phyloP scores from a whole-genome alignment of 1,140 invertebrate genomes.

The Micrasema longulum region DNA sequence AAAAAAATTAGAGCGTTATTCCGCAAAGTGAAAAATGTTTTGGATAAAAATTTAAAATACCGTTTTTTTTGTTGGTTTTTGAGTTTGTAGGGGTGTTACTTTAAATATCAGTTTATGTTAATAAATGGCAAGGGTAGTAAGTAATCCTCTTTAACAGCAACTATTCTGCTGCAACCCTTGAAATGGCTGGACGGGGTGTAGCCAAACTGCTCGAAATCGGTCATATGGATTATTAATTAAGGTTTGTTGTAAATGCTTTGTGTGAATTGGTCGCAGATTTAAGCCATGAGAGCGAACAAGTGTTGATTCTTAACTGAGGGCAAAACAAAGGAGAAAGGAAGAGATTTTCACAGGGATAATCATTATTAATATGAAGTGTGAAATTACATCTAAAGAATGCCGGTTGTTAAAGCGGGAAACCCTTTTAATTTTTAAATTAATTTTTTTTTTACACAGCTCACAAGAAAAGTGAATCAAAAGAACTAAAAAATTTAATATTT shows the following conservation, averaged over 20 bases:
- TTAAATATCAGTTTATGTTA: conserved; percentile 52
- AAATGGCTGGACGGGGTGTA: conserved; percentile 9
- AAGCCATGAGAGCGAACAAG: conserved; percentile 45
- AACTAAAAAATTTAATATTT: no score
- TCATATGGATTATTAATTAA: conserved; percentile 53
- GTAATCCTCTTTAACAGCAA: conserved; percentile 41
- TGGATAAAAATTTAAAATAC: no score
- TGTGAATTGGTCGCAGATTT: conserved; percentile 36
- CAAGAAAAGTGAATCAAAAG: no score
- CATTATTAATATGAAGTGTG: no score
- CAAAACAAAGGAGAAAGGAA: no score
- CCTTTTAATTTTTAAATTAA: no score
- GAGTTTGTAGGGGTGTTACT: not conserved
- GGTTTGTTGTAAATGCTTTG: conserved; percentile 32
- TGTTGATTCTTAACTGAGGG: conserved; percentile 40
- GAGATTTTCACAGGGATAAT: no score
- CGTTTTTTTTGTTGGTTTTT: not conserved
- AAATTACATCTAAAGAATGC: no score
- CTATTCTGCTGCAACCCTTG: conserved; percentile 44
- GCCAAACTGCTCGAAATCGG: conserved; percentile 40
- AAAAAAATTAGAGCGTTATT: no score
- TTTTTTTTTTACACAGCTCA: no score
- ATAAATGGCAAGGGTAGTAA: conserved; percentile 42
- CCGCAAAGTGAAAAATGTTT: no score
- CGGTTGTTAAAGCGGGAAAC: no score